Percentiles rank a stretch among this genome's conserved stretches.
Evolutionary conservation across 2,888 invertebrate species (phyloP).

Genomic region (Slavum lentiscoides): DNA sequence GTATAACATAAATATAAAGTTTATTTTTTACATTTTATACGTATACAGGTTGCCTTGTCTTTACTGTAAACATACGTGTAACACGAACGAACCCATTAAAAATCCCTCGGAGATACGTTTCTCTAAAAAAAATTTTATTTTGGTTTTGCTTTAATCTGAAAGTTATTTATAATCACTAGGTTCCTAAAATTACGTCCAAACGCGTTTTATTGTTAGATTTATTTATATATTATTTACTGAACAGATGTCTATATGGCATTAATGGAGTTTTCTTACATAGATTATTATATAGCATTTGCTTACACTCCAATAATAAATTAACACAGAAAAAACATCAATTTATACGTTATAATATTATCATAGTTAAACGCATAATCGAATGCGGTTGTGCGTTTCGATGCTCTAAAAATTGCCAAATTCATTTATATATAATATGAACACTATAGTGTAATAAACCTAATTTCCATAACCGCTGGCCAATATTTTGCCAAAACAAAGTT

Average conservation of each 20-base stretch:
- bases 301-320: not conserved
- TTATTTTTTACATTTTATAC: not conserved
- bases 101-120: not conserved
- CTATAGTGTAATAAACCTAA: conserved; percentile 5
- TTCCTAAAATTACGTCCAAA: conserved; percentile 24
- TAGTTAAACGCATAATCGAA: not conserved
- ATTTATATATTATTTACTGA: conserved; percentile 24
- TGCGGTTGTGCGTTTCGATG: not conserved
- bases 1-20: not conserved
- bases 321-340: not conserved
- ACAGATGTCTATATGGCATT: conserved; percentile 28
- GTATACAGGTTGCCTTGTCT: not conserved
- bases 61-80: conserved; percentile 1
- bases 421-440: conserved; percentile 15
- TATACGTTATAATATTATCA: not conserved
- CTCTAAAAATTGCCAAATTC: not conserved
- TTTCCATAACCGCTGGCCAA: not conserved
- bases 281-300: conserved; percentile 1
- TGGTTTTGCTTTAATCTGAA: not conserved
- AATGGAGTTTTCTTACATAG: not conserved
- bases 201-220: conserved; percentile 22
- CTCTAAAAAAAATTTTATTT: conserved; percentile 19
- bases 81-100: conserved; percentile 19
- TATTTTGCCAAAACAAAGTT: conserved; percentile 41
- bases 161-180: conserved; percentile 22